phyloP scores from a whole-genome alignment of 1,140 invertebrate species.

The Brachionus calyciflorus region DNA sequence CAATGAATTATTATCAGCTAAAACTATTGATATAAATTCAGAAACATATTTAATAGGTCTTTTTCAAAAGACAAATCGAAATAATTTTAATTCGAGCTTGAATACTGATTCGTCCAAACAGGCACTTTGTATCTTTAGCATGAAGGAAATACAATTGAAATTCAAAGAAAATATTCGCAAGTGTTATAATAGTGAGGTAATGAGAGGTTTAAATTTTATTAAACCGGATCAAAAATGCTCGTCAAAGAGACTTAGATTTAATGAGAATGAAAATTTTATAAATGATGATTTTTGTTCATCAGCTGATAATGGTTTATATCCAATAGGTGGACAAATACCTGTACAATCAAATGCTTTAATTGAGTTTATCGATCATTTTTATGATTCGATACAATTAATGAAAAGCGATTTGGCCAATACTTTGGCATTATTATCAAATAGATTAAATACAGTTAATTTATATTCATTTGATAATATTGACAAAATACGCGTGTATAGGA shows the following conservation, averaged over 20 bases:
- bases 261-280: neutral
- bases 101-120: neutral
- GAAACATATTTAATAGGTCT: neutral
- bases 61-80: neutral
- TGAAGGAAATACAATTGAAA: neutral
- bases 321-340: slow-evolving; percentile 7
- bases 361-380: neutral
- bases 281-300: slow-evolving; percentile 45
- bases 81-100: neutral
- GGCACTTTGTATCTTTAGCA: neutral
- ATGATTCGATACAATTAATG: neutral
- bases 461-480: neutral
- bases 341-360: neutral
- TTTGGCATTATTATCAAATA: neutral
- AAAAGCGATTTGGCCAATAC: neutral
- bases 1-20: neutral
- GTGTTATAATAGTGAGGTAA: slow-evolving; percentile 15
- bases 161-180: slow-evolving; percentile 17
- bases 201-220: slow-evolving; percentile 44
- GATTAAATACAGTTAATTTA: neutral
- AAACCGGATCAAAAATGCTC: slow-evolving; percentile 34
- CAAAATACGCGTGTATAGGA: neutral
- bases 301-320: slow-evolving; percentile 19
- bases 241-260: neutral
- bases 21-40: neutral